phyloP scores from a whole-genome alignment of 2,113 vertebrate species.

The Gambusia affinis region DNA sequence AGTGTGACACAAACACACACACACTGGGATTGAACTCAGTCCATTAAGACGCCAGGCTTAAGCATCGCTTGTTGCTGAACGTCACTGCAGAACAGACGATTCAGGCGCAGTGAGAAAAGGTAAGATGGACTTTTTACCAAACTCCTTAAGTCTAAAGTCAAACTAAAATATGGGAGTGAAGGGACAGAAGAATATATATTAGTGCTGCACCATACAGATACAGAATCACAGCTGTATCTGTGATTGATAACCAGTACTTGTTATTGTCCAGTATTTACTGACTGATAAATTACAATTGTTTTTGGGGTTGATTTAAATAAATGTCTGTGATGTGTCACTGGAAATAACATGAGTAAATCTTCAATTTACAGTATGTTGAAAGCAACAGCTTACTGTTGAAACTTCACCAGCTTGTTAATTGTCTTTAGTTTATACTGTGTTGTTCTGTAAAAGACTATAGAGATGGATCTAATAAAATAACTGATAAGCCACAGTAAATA shows the following conservation, averaged over 20 bases:
- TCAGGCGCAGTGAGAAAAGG: conserved; percentile 40
- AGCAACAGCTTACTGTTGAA: not conserved
- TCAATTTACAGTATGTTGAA: not conserved
- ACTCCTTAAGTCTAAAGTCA: too few species aligned
- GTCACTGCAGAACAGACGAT: not conserved
- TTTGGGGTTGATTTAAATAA: not conserved
- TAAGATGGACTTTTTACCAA: conserved; percentile 38
- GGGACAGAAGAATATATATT: not conserved
- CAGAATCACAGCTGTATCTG: not conserved
- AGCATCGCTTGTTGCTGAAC: conserved; percentile 32
- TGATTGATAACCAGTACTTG: too few species aligned
- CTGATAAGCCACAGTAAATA: not conserved
- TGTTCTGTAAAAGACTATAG: not conserved
- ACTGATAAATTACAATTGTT: not conserved
- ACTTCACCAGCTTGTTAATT: not conserved
- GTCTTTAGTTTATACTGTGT: not conserved
- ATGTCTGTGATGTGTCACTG: not conserved
- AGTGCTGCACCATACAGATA: not conserved
- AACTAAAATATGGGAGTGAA: not conserved
- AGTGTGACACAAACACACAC: conserved; percentile 23
- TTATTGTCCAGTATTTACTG: not conserved
- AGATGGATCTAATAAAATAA: not conserved
- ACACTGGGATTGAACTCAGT: not conserved
- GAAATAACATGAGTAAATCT: not conserved
- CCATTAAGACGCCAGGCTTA: conserved; percentile 33